Conservation (phyloP, 2,888 invertebrate species). For the Bombylius discolor region DNA sequence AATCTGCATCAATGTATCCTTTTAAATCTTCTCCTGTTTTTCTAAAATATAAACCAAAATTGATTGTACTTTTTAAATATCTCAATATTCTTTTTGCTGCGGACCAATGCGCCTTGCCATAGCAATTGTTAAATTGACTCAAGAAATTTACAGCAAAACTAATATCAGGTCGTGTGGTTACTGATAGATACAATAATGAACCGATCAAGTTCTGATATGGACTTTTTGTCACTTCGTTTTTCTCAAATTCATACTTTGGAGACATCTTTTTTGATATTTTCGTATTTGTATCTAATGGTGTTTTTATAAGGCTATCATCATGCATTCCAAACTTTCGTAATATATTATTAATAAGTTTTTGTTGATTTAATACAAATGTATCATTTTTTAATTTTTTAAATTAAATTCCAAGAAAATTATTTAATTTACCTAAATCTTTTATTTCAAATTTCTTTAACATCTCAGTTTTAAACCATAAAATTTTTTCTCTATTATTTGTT, state of each 20-base stretch:
- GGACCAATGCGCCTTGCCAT: too few species aligned
- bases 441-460: not conserved
- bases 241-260: too few species aligned
- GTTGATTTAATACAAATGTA: not conserved
- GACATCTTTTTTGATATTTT: not conserved
- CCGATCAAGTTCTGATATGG: conserved; percentile 14
- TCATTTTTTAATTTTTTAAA: not conserved
- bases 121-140: too few species aligned
- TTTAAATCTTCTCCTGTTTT: too few species aligned
- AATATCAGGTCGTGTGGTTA: conserved; percentile 13
- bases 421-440: not conserved
- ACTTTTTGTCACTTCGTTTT: not conserved
- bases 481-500: not conserved
- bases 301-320: not conserved
- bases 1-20: too few species aligned
- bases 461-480: not conserved
- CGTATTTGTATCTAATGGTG: not conserved
- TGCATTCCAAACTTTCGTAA: not conserved
- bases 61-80: too few species aligned
- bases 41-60: too few species aligned
- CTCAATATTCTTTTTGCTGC: too few species aligned
- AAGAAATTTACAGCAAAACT: conserved; percentile 9
- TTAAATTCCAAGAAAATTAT: not conserved
- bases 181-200: conserved; percentile 14
- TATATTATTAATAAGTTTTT: not conserved